A percentile compares a stretch with the other conserved stretches of the same genome.
These are phyloP conservation scores for Oriolus oriolus DNA, from an alignment of 2,113 vertebrate genomes.

Conservation along the genomic window DNA sequence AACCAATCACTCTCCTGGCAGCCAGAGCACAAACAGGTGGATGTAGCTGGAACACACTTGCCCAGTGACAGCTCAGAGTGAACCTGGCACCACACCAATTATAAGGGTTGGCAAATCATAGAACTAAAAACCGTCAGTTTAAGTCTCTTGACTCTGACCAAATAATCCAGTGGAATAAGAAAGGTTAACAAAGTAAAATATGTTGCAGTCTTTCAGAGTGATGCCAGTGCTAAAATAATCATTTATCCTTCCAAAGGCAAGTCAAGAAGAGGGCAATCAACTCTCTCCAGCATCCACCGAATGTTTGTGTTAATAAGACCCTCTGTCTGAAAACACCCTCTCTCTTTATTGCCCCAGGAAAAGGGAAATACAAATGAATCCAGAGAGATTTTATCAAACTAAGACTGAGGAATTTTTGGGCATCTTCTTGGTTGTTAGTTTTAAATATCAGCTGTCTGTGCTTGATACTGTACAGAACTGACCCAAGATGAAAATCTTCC, in stretches of 20 bases:
- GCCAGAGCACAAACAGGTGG: slow-evolving; percentile 59
- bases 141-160: neutral
- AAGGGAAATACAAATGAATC: neutral
- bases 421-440: neutral
- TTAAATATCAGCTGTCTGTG: neutral
- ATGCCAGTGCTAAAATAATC: neutral
- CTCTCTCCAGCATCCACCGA: neutral
- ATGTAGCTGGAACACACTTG: slow-evolving; percentile 33
- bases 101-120: slow-evolving; percentile 18
- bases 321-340: neutral
- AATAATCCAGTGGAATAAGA: neutral
- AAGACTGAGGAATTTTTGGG: neutral
- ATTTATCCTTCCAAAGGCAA: neutral
- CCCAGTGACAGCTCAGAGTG: slow-evolving; percentile 44
- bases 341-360: neutral
- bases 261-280: neutral
- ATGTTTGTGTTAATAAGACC: neutral
- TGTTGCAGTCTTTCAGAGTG: neutral
- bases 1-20: slow-evolving; percentile 50
- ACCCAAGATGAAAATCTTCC: neutral
- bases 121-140: slow-evolving; percentile 1
- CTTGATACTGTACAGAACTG: neutral
- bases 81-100: slow-evolving; percentile 32
- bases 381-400: neutral
- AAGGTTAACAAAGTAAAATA: slow-evolving; percentile 37